Conservation (phyloP, 2,888 invertebrate genomes). For the Dastarcus helophoroides region DNA sequence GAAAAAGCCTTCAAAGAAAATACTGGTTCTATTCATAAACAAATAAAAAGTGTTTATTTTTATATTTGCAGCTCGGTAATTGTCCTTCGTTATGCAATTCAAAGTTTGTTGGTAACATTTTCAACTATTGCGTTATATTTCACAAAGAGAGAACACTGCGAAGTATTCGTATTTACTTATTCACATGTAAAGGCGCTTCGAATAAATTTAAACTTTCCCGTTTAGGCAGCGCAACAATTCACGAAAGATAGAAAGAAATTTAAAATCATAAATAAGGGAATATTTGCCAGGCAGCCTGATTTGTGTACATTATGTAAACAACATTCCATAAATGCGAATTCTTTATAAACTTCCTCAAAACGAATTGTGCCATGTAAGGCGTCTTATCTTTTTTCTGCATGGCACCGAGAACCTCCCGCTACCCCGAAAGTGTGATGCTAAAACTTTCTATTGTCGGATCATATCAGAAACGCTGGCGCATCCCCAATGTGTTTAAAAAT, state of each 20-base stretch:
- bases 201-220: not conserved
- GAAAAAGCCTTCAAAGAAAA: not conserved
- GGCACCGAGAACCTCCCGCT: too few species aligned
- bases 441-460: too few species aligned
- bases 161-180: not conserved
- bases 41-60: not conserved
- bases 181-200: not conserved
- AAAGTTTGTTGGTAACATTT: conserved; percentile 1
- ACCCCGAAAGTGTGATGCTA: too few species aligned
- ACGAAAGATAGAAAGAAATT: not conserved
- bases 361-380: not conserved
- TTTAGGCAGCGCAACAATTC: not conserved
- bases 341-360: not conserved
- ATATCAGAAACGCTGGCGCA: too few species aligned
- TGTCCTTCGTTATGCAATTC: conserved; percentile 1
- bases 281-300: conserved; percentile 1
- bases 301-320: conserved; percentile 1
- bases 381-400: not conserved
- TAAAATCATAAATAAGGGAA: conserved; percentile 1
- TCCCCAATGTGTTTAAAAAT: conserved; percentile 17
- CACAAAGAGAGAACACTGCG: too few species aligned
- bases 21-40: not conserved
- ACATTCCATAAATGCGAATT: conserved; percentile 1
- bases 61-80: not conserved
- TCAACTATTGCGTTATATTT: conserved; percentile 1